Conservation (phyloP, 2,113 vertebrate genomes). For the Taurulus bubalis region DNA sequence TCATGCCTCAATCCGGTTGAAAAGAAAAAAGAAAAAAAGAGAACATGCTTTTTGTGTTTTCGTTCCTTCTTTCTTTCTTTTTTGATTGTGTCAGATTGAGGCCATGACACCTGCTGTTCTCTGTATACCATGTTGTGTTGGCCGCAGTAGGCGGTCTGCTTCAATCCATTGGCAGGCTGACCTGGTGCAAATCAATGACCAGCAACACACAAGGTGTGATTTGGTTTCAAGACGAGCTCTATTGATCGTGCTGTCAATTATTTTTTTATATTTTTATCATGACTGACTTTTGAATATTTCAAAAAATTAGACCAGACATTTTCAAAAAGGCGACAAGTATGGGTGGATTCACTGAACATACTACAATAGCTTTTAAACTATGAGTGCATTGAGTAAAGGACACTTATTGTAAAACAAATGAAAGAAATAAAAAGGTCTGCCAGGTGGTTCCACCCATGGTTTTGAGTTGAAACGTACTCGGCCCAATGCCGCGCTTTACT, state of each 20-base stretch:
- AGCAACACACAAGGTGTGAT: constrained; percentile 52
- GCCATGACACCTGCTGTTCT: constrained; percentile 54
- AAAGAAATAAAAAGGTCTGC: background rate
- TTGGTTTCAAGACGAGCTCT: constrained; percentile 46
- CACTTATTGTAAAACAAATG: background rate
- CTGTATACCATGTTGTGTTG: constrained; percentile 54
- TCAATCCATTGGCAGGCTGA: constrained; percentile 52
- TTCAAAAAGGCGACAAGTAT: background rate
- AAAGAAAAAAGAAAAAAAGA: background rate
- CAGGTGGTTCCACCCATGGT: too few species aligned
- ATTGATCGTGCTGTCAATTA: constrained; percentile 40
- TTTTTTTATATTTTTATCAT: background rate
- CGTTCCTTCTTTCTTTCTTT: constrained; percentile 26
- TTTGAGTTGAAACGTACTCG: background rate
- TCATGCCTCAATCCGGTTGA: background rate
- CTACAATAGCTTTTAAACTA: background rate
- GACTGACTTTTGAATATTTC: background rate
- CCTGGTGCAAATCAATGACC: constrained; percentile 71
- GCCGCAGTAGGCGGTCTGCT: constrained; percentile 49
- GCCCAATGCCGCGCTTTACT: constrained; percentile 23
- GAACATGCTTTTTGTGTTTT: constrained; percentile 18
- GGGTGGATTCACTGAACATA: background rate
- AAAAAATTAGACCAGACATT: too few species aligned
- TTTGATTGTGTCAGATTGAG: constrained; percentile 57
- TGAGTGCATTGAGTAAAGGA: background rate